These are phyloP conservation scores for Rhadina sibilatrix DNA, from an alignment of 2,113 vertebrate genomes.

Conservation along the genomic window DNA sequence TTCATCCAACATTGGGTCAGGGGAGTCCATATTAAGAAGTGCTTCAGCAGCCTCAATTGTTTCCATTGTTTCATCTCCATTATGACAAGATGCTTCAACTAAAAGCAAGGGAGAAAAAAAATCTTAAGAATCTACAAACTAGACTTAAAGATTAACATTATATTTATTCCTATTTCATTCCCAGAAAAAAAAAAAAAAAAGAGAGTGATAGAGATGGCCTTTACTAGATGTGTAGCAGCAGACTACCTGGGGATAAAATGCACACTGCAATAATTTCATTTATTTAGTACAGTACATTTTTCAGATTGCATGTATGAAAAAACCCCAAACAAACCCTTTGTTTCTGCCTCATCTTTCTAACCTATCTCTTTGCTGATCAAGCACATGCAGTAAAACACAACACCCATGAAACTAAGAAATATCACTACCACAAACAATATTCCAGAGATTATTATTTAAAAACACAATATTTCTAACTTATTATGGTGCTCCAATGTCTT, in stretches of 20 bases:
- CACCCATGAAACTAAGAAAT: neutral
- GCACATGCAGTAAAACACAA: neutral
- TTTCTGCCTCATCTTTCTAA: neutral
- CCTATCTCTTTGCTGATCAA: neutral
- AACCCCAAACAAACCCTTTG: neutral
- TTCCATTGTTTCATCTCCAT: slow-evolving; percentile 90
- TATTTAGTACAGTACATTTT: neutral
- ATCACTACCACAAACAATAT: neutral
- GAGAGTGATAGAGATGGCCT: neutral
- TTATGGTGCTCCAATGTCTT: neutral
- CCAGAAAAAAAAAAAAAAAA: neutral
- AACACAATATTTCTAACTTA: neutral
- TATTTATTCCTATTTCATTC: neutral
- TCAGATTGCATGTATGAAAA: neutral
- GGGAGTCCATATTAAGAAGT: slow-evolving; percentile 91
- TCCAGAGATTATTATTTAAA: neutral
- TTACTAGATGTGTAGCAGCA: neutral
- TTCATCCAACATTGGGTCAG: slow-evolving; percentile 82
- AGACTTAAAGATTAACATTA: neutral
- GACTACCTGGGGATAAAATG: neutral
- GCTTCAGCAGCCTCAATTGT: slow-evolving; percentile 91
- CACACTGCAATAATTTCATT: neutral
- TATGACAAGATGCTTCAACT: slow-evolving; percentile 91
- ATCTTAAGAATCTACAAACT: neutral
- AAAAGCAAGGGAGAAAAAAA: slow-evolving; percentile 5